Conservation (phyloP, 2,797 vertebrate genomes). For the Intellagama lesueurii region DNA sequence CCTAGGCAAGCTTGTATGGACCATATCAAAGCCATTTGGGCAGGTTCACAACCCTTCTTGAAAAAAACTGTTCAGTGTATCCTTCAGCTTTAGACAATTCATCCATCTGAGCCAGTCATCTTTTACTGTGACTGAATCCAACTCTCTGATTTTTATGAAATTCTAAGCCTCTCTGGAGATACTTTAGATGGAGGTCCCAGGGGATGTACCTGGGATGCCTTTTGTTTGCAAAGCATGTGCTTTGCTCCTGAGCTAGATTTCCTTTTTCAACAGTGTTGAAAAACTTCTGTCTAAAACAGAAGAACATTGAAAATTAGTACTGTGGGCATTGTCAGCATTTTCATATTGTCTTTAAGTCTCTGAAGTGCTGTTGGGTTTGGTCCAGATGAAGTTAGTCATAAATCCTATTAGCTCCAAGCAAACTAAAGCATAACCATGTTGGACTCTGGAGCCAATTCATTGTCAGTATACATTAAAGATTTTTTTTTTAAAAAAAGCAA, state of each 20-base stretch:
- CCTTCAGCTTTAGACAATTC: not conserved
- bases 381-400: not conserved
- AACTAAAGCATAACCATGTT: too few species aligned
- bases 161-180: not conserved
- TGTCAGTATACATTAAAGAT: not conserved
- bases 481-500: too few species aligned
- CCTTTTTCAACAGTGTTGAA: not conserved
- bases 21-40: not conserved
- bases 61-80: too few species aligned
- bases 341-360: not conserved
- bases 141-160: not conserved
- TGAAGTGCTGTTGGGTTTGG: not conserved
- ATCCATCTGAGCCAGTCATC: not conserved
- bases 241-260: too few species aligned
- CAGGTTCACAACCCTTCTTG: not conserved
- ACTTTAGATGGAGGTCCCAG: not conserved
- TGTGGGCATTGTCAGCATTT: not conserved
- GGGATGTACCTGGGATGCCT: not conserved
- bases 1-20: not conserved
- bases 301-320: not conserved
- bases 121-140: not conserved
- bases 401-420: not conserved
- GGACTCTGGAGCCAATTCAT: not conserved
- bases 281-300: too few species aligned
- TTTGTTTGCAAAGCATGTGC: not conserved